Conservation (phyloP, 2,888 invertebrate genomes). For the Pyrgus malvae region DNA sequence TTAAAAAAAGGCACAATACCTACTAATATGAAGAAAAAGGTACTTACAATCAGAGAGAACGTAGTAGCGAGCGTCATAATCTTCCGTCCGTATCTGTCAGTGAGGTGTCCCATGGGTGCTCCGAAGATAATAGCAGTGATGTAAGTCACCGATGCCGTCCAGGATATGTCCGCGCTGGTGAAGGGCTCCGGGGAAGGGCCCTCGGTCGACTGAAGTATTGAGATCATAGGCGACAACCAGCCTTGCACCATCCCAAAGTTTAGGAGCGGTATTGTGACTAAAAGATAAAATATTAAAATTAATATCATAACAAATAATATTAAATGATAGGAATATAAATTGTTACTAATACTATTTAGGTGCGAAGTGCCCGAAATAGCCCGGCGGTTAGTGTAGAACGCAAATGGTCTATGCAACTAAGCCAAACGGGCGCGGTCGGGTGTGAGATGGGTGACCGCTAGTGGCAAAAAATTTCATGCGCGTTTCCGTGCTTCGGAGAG, state of each 20-base stretch:
- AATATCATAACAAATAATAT: no score
- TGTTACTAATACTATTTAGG: no score
- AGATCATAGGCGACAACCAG: constrained; percentile 75
- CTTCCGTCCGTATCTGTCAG: constrained; percentile 69
- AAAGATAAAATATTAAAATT: constrained; percentile 28
- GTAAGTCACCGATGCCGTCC: constrained; percentile 72
- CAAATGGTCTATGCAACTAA: no score
- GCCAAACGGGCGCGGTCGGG: no score
- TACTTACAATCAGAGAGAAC: constrained; percentile 68
- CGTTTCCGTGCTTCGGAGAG: no score
- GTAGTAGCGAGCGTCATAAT: constrained; percentile 68
- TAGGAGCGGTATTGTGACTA: constrained; percentile 71
- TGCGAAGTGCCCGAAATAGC: no score
- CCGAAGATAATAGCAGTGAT: constrained; percentile 72
- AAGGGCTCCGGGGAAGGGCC: constrained; percentile 59
- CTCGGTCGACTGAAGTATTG: constrained; percentile 58
- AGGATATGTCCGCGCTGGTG: constrained; percentile 63
- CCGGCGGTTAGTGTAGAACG: no score
- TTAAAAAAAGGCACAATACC: no score
- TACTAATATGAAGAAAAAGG: no score
- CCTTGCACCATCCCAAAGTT: constrained; percentile 76
- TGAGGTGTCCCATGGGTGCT: constrained; percentile 71
- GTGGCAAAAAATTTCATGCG: no score
- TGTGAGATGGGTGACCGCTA: no score
- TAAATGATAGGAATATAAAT: no score